Percentiles rank a stretch among this genome's conserved stretches.
phyloP scores from a whole-genome alignment of 2,888 invertebrate species.

The Amphiduros pacificus region DNA sequence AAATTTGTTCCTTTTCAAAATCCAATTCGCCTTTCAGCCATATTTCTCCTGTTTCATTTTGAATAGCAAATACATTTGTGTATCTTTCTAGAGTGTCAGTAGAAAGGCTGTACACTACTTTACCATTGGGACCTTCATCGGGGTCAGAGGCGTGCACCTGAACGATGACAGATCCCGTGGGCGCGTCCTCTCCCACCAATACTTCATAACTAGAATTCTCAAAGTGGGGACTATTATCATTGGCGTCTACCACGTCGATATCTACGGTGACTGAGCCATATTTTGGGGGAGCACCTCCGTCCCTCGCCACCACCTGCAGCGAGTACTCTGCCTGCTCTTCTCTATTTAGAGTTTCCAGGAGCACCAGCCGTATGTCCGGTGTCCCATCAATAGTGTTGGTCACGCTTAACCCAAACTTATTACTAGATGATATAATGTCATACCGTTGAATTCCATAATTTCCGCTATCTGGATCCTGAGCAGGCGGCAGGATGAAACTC shows the following conservation, averaged over 20 bases:
- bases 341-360: slow-evolving; percentile 65
- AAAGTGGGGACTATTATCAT: slow-evolving; percentile 52
- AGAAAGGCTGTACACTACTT: slow-evolving; percentile 36
- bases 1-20: slow-evolving; percentile 31
- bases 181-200: slow-evolving; percentile 69
- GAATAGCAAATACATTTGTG: slow-evolving; percentile 13
- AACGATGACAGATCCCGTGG: slow-evolving; percentile 38
- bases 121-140: slow-evolving; percentile 41
- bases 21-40: slow-evolving; percentile 13
- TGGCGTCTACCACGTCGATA: slow-evolving; percentile 46
- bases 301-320: slow-evolving; percentile 43
- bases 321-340: slow-evolving; percentile 42
- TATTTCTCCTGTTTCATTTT: slow-evolving; percentile 12
- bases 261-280: slow-evolving; percentile 40
- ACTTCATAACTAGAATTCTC: slow-evolving; percentile 80
- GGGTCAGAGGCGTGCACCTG: slow-evolving; percentile 43
- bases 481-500: slow-evolving; percentile 10
- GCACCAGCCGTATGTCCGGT: slow-evolving; percentile 25
- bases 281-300: slow-evolving; percentile 43
- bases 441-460: slow-evolving; percentile 12
- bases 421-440: slow-evolving; percentile 4
- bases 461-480: slow-evolving; percentile 14
- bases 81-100: slow-evolving; percentile 26
- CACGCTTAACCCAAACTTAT: slow-evolving; percentile 22
- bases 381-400: slow-evolving; percentile 21